Evolutionary conservation across 2,797 vertebrate species (phyloP).

Genomic region (Glyptemys insculpta): DNA sequence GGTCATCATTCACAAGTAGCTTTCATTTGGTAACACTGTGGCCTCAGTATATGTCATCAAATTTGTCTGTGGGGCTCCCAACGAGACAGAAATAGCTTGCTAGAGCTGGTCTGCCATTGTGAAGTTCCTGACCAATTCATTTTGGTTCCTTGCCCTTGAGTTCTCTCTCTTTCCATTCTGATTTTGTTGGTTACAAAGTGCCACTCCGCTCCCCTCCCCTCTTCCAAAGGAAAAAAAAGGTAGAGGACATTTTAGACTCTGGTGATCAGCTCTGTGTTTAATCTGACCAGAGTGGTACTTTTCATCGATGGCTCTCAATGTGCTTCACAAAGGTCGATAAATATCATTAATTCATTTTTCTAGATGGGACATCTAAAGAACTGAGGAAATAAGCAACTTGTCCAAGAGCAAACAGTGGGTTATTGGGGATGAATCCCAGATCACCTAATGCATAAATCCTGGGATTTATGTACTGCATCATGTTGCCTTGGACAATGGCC

Average conservation of each 20-base stretch:
- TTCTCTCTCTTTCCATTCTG: neutral
- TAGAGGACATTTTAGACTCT: neutral
- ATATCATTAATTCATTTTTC: neutral
- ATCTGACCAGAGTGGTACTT: neutral
- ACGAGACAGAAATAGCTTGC: neutral
- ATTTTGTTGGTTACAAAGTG: neutral
- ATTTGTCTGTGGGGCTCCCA: neutral
- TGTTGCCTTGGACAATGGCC: neutral
- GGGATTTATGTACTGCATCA: neutral
- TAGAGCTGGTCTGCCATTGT: neutral
- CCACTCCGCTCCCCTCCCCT: neutral
- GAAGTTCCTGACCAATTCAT: neutral
- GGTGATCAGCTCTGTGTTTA: neutral
- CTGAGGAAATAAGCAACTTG: neutral
- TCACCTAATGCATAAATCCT: neutral
- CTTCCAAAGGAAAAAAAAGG: neutral
- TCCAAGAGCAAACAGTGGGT: neutral
- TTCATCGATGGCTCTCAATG: neutral
- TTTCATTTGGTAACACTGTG: neutral
- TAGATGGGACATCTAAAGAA: neutral
- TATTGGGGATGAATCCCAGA: neutral
- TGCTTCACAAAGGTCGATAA: neutral
- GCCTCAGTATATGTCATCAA: neutral
- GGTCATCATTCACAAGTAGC: neutral
- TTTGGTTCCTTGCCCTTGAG: neutral